Conservation (phyloP, 1,140 invertebrate species). For the Pygmarrhopalites habei region DNA sequence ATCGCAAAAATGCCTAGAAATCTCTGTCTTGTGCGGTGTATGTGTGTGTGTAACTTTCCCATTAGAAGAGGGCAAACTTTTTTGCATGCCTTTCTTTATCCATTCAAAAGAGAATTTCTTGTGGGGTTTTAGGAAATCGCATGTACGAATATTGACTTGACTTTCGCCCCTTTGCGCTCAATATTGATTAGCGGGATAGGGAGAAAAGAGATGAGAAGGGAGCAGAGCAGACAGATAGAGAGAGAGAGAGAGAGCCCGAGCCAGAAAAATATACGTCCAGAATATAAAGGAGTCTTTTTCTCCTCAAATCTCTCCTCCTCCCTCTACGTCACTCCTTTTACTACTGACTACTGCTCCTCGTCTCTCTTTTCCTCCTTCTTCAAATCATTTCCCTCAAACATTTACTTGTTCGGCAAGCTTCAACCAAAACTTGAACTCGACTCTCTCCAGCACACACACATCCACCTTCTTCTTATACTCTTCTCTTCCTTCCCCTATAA, state of each 20-base stretch:
- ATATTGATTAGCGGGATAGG: conserved; percentile 32
- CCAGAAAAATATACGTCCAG: conserved; percentile 30
- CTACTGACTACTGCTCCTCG: background rate
- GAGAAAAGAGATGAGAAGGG: background rate
- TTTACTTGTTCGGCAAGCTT: conserved; percentile 19
- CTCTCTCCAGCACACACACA: background rate
- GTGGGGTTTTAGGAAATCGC: conserved; percentile 29
- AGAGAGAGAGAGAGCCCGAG: conserved; percentile 16
- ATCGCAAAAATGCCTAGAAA: too few relatives aligned
- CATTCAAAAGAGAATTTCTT: conserved; percentile 30
- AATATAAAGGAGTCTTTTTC: conserved; percentile 30
- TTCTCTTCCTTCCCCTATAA: background rate
- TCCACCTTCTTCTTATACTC: background rate
- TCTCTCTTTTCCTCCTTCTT: background rate
- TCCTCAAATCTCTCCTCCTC: conserved; percentile 24
- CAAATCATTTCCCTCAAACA: conserved; percentile 30
- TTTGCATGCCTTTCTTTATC: conserved; percentile 24
- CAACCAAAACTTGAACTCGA: conserved; percentile 12
- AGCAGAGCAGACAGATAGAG: conserved; percentile 7
- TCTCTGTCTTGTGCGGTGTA: background rate
- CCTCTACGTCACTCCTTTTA: background rate
- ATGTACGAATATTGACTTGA: conserved; percentile 30
- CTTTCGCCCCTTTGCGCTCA: conserved; percentile 25
- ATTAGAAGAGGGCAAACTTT: conserved; percentile 23
- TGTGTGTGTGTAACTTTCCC: conserved; percentile 19